Conservation (phyloP, 2,888 invertebrate genomes). For the Drosophila lacicola region DNA sequence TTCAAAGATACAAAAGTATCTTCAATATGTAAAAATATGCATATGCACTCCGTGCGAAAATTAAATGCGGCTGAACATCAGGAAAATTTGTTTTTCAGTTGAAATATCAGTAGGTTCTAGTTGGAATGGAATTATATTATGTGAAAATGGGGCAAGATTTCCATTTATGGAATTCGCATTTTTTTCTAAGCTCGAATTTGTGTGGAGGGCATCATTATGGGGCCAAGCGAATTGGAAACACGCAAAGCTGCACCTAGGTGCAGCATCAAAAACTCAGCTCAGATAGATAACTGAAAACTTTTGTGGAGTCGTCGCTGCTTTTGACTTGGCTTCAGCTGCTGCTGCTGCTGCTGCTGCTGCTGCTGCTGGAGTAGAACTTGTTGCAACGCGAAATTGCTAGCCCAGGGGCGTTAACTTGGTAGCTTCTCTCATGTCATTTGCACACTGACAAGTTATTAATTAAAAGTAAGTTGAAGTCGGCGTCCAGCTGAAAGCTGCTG, state of each 20-base stretch:
- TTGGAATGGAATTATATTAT: too few species aligned
- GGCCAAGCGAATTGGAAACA: constrained; percentile 20
- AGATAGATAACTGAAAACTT: constrained; percentile 10
- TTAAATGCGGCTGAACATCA: too few species aligned
- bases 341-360: constrained; percentile 3
- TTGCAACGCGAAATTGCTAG: constrained; percentile 59
- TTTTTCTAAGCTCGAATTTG: background rate
- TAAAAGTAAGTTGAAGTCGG: constrained; percentile 68
- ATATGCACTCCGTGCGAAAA: too few species aligned
- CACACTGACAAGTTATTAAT: constrained; percentile 82
- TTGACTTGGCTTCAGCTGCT: constrained; percentile 8
- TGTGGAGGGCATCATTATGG: constrained; percentile 4
- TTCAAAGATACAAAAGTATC: too few species aligned
- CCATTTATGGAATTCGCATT: background rate
- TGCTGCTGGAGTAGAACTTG: constrained; percentile 4
- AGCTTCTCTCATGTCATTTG: constrained; percentile 78
- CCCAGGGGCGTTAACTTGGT: constrained; percentile 73
- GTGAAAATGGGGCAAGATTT: background rate
- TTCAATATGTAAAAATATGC: too few species aligned
- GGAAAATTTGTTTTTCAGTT: too few species aligned
- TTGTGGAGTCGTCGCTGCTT: background rate
- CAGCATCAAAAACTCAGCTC: background rate
- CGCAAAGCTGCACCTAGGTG: constrained; percentile 7
- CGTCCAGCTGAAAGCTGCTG: constrained; percentile 21
- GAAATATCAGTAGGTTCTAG: too few species aligned